Evolutionary conservation across 30 jellyfish, hydroid and myxozoan species (phyloP), one percentile per base, ranked within the genome.

Genomic region (Turritopsis dohrnii): DNA sequence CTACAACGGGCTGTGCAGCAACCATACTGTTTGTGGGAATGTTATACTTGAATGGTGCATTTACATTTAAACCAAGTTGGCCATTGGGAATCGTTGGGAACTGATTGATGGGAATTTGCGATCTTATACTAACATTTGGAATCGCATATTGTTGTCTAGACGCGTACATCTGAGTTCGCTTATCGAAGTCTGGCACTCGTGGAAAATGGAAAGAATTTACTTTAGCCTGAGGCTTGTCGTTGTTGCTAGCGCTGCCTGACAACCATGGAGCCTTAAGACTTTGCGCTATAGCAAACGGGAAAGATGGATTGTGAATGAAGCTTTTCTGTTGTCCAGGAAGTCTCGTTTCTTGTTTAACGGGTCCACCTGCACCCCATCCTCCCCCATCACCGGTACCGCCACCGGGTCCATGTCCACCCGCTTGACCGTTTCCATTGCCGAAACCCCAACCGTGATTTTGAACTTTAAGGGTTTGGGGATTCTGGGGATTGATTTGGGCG

Each of bases 331-430:
- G 85, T 25, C 72, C 72, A 77, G 85, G 85, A 13, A 77, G 85
- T 66, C 85, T 26, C 19, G 87, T 80, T 18, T 53, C 65, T 65
- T 80, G 87, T 26, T 80, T 23, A 18, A 54, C 60, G 1, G 87
- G 87, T 0, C 87, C 87, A 9, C 87, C 87, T 19, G 87, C 87
- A 16, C 87, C 87, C 87, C 87, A 80, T 1, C 87, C 87, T 16
- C 87, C 87, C 18, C 53, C 87, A 80, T 52, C 53, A 31, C 82
- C 87, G 31, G 79, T 26, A 17, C 87, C 87, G 20, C 87, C 87
- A n/a, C 81, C 81, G 7, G 53, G 25, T 17, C 87, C 87, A 53
- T 52, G 20, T 5, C 87, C 87, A 16, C 65, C n/a, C 16, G 87
- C 87, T 8, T 53, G 23, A 21, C 87, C 87, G 65, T 80, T 80